Conservation (phyloP, 2,888 invertebrate genomes). For the Pristionchus entomophagus region DNA sequence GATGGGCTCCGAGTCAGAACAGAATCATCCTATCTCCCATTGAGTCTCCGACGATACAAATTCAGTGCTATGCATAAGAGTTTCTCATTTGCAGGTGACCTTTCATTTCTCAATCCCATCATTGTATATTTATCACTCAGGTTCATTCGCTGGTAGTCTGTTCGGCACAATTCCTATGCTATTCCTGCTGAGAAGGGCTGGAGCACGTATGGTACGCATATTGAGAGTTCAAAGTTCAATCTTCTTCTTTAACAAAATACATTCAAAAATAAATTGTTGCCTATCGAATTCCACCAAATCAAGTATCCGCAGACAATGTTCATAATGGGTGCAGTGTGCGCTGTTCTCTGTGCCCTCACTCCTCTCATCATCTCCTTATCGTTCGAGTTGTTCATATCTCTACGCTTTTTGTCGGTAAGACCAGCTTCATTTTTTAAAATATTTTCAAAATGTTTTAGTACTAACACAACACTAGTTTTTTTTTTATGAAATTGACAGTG, state of each 20-base stretch:
- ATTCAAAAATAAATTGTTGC: not conserved
- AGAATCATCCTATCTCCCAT: not conserved
- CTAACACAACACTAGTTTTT: too few species aligned
- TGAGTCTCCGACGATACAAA: not conserved
- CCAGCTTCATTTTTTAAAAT: too few species aligned
- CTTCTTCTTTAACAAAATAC: too few species aligned
- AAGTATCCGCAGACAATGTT: not conserved
- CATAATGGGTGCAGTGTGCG: not conserved
- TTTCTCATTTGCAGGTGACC: not conserved
- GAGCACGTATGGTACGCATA: not conserved
- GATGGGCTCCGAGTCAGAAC: not conserved
- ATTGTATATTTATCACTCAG: not conserved
- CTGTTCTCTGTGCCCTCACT: not conserved
- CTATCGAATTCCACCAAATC: too few species aligned
- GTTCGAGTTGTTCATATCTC: not conserved
- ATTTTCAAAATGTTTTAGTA: too few species aligned
- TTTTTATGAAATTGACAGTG: too few species aligned
- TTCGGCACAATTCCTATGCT: constrained; percentile 1
- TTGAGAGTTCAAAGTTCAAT: not conserved
- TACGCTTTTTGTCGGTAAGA: not conserved
- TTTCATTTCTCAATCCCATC: not conserved
- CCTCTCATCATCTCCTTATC: not conserved
- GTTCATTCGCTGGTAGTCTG: not conserved
- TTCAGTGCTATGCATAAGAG: not conserved
- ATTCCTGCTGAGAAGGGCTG: not conserved